Evolutionary conservation across 2,888 invertebrate species (phyloP).

Genomic region (Ceratothoa steindachneri): DNA sequence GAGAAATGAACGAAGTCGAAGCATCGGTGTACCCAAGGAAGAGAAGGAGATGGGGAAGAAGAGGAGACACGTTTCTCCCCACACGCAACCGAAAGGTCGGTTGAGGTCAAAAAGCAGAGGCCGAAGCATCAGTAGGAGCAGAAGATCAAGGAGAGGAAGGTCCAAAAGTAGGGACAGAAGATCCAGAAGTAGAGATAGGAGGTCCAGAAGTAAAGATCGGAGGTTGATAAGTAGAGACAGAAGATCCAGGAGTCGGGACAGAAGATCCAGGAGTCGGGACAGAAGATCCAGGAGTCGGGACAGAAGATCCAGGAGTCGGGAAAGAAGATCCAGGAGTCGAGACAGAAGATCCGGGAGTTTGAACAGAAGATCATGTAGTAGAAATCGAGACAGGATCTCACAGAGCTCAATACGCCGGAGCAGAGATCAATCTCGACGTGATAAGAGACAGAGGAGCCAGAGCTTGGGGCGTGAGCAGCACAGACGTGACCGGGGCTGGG

Average conservation of each 20-base stretch:
- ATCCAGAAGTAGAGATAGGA: slow-evolving; percentile 37
- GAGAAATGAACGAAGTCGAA: slow-evolving; percentile 46
- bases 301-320: slow-evolving; percentile 50
- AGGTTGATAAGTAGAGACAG: slow-evolving; percentile 45
- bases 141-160: slow-evolving; percentile 28
- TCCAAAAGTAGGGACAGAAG: slow-evolving; percentile 44
- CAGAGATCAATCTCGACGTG: too few relatives aligned
- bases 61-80: slow-evolving; percentile 49
- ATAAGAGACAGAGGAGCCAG: too few relatives aligned
- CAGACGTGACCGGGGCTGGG: neutral
- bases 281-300: slow-evolving; percentile 3
- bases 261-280: slow-evolving; percentile 16
- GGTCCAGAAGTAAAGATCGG: slow-evolving; percentile 31
- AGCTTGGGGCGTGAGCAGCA: too few relatives aligned
- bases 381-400: slow-evolving; percentile 7
- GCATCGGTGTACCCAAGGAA: slow-evolving; percentile 6
- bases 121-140: slow-evolving; percentile 28
- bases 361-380: too few relatives aligned
- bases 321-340: slow-evolving; percentile 56
- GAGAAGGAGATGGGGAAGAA: slow-evolving; percentile 50
- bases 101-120: slow-evolving; percentile 48
- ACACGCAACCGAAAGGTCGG: slow-evolving; percentile 9
- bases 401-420: too few relatives aligned
- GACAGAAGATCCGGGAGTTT: too few relatives aligned
- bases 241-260: slow-evolving; percentile 49